Evolutionary conservation across 2,113 vertebrate genomes (phyloP).

Genomic region (Aplodontia rufa): DNA sequence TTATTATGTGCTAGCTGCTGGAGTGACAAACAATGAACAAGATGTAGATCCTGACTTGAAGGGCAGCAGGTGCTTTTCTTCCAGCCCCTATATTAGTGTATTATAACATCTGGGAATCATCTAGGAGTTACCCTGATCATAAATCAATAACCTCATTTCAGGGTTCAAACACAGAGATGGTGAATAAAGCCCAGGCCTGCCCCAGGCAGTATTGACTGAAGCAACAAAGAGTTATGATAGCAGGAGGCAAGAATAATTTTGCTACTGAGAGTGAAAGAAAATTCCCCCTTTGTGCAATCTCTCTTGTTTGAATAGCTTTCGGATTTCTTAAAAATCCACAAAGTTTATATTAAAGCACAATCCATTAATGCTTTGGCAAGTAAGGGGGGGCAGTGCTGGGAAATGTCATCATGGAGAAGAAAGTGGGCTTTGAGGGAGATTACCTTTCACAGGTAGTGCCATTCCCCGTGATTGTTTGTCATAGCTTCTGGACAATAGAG

Average conservation of each 20-base stretch:
- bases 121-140: conserved; percentile 52
- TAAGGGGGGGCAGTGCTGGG: not conserved
- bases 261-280: conserved; percentile 40
- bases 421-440: not conserved
- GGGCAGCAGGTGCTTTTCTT: conserved; percentile 32
- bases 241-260: conserved; percentile 57
- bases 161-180: conserved; percentile 44
- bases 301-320: conserved; percentile 25
- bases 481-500: not conserved
- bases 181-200: conserved; percentile 54
- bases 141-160: conserved; percentile 74
- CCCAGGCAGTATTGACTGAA: conserved; percentile 53
- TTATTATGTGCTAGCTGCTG: conserved; percentile 18
- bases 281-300: conserved; percentile 14
- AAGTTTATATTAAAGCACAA: not conserved
- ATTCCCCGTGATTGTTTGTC: not conserved
- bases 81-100: conserved; percentile 25
- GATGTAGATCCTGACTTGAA: not conserved
- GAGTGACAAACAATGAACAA: conserved; percentile 15
- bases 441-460: not conserved
- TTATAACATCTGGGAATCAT: conserved; percentile 44
- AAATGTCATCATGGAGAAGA: not conserved
- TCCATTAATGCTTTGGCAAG: not conserved
- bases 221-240: conserved; percentile 54
- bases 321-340: not conserved